Evolutionary conservation across 1,140 invertebrate species (phyloP).

Genomic region (Eupristina koningsbergeri): DNA sequence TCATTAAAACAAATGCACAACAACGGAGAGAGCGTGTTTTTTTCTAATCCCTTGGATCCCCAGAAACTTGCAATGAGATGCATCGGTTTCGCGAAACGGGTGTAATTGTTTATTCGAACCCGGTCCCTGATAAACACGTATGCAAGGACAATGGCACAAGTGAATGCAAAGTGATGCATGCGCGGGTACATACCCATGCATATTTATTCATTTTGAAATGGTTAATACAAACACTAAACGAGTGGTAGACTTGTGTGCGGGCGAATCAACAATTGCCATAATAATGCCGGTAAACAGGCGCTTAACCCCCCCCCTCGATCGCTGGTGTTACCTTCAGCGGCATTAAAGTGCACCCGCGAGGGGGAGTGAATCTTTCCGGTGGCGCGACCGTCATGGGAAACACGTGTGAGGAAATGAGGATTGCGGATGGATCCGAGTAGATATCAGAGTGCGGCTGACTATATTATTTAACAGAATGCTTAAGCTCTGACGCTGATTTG

Average conservation of each 20-base stretch:
- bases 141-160: neutral
- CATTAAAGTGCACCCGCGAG: neutral
- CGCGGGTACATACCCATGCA: no score
- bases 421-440: slow-evolving; percentile 49
- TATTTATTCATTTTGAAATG: slow-evolving; percentile 25
- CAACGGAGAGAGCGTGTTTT: neutral
- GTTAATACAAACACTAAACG: neutral
- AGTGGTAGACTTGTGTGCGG: no score
- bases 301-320: no score
- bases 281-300: slow-evolving; percentile 7
- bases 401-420: slow-evolving; percentile 25
- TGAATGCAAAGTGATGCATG: neutral
- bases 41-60: neutral
- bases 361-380: neutral
- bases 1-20: slow-evolving; percentile 5
- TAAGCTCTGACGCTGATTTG: slow-evolving; percentile 55
- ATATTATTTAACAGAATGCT: slow-evolving; percentile 59
- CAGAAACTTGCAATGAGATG: neutral
- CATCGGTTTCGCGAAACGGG: neutral
- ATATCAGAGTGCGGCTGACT: slow-evolving; percentile 58
- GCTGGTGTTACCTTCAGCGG: neutral
- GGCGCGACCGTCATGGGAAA: slow-evolving; percentile 54
- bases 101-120: slow-evolving; percentile 10
- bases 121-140: neutral
- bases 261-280: slow-evolving; percentile 26